A percentile compares a stretch with the other conserved stretches of the same genome.
Conservation (phyloP, 2,797 vertebrate genomes). For the Intellagama lesueurii region DNA sequence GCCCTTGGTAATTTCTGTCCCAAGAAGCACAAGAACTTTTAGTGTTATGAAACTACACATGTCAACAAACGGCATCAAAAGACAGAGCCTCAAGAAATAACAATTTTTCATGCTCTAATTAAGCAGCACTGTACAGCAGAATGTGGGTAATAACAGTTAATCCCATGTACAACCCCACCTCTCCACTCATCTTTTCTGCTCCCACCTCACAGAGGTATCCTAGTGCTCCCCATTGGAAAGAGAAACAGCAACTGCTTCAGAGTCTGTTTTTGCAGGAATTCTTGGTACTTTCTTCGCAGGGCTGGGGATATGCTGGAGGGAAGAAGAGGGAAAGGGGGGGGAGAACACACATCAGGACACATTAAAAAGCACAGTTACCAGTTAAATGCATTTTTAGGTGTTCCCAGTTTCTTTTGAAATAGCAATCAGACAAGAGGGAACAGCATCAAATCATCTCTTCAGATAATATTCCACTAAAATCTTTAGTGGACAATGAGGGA, state of each 20-base stretch:
- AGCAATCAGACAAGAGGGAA: background rate
- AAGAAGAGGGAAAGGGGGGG: conserved; percentile 55
- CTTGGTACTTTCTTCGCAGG: conserved; percentile 96
- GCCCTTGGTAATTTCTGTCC: conserved; percentile 59
- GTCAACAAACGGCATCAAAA: conserved; percentile 55
- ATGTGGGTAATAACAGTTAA: conserved; percentile 69
- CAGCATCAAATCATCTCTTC: background rate
- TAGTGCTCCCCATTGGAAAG: conserved; percentile 87
- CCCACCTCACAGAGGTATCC: conserved; percentile 78
- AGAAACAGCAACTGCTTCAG: conserved; percentile 79
- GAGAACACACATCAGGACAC: conserved; percentile 57
- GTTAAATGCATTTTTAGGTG: background rate
- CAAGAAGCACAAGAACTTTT: conserved; percentile 58
- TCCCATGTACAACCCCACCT: conserved; percentile 62
- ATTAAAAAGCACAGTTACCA: conserved; percentile 27
- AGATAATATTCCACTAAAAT: background rate
- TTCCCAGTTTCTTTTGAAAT: background rate
- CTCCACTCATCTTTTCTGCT: conserved; percentile 49
- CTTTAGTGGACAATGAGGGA: background rate
- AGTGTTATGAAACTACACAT: conserved; percentile 66
- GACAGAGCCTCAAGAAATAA: conserved; percentile 61
- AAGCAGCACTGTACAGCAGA: conserved; percentile 69
- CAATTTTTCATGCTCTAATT: conserved; percentile 62
- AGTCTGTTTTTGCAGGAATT: conserved; percentile 83
- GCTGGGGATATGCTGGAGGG: conserved; percentile 90